Evolutionary conservation across 2,888 invertebrate species (phyloP).

Genomic region (Thymelicus acteon): DNA sequence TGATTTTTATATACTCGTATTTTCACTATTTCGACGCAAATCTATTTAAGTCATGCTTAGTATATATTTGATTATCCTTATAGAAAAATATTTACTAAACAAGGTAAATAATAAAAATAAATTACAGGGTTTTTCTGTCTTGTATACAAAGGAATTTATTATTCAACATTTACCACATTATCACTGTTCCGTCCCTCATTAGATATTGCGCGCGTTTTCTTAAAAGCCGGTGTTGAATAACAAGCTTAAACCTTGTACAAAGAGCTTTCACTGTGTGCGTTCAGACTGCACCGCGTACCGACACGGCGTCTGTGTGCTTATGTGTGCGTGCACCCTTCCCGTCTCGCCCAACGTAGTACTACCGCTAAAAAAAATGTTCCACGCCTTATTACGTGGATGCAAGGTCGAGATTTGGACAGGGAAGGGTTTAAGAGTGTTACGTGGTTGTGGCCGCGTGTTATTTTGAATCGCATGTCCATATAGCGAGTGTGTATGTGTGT

Average conservation of each 20-base stretch:
- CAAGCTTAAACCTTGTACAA: conserved; percentile 42
- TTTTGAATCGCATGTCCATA: conserved; percentile 71
- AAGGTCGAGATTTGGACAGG: conserved; percentile 50
- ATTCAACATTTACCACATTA: conserved; percentile 1
- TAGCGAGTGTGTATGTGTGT: conserved; percentile 61
- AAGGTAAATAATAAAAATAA: too few species aligned
- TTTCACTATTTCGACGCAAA: too few species aligned
- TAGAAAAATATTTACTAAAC: too few species aligned
- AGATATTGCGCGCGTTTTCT: conserved; percentile 34
- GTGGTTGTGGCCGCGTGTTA: conserved; percentile 59
- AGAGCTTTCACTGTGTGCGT: conserved; percentile 53
- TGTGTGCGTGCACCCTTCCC: conserved; percentile 79
- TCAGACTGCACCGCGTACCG: conserved; percentile 71
- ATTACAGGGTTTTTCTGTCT: too few species aligned
- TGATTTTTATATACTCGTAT: too few species aligned
- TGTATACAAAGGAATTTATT: conserved; percentile 5
- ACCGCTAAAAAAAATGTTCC: conserved; percentile 23
- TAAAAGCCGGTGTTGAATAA: conserved; percentile 37
- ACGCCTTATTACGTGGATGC: conserved; percentile 33
- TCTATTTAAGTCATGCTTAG: too few species aligned
- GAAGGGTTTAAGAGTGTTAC: conserved; percentile 34
- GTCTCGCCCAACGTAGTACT: conserved; percentile 58
- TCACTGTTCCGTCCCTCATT: conserved; percentile 8
- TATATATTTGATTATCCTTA: too few species aligned
- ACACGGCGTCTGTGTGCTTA: conserved; percentile 55